A percentile compares a stretch with the other conserved stretches of the same genome.
Evolutionary conservation across 2,113 vertebrate species (phyloP).

Genomic region (Chauna torquata): DNA sequence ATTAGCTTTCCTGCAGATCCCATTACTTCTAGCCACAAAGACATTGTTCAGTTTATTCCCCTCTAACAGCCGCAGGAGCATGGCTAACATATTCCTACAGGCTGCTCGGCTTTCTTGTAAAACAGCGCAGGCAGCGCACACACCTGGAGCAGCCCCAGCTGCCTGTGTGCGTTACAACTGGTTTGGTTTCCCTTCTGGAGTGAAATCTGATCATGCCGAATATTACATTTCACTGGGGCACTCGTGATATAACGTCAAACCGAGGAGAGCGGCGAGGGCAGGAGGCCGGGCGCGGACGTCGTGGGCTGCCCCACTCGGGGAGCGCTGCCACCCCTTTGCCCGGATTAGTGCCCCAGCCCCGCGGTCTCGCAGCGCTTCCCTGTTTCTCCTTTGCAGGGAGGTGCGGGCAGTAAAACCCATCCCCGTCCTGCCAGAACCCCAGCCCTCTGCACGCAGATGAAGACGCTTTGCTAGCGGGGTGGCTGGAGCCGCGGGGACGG

Average conservation of each 20-base stretch:
- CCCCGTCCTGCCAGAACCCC: not conserved
- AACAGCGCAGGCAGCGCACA: not conserved
- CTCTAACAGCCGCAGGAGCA: not conserved
- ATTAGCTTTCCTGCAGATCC: constrained; percentile 52
- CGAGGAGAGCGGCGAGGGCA: not conserved
- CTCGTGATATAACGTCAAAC: not conserved
- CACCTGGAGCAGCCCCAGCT: constrained; percentile 57
- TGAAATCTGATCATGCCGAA: not conserved
- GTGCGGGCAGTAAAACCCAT: not conserved
- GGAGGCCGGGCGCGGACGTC: not conserved
- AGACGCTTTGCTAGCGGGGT: fast-evolving
- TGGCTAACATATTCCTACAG: not conserved
- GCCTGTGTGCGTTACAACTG: not conserved
- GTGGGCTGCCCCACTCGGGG: not conserved
- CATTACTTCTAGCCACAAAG: constrained; percentile 55
- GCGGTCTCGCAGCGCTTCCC: fast-evolving
- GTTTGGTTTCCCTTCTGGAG: not conserved
- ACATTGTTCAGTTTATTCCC: constrained; percentile 15
- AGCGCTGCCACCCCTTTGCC: not conserved
- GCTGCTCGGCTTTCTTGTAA: not conserved
- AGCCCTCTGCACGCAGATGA: too few relatives aligned
- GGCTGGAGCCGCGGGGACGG: fast-evolving
- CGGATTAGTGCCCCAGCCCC: fast-evolving
- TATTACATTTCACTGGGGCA: not conserved
- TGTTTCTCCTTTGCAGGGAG: fast-evolving